These are phyloP conservation scores for Stenolophus ochropezus DNA, from an alignment of 2,888 invertebrate genomes.

Conservation along the genomic window DNA sequence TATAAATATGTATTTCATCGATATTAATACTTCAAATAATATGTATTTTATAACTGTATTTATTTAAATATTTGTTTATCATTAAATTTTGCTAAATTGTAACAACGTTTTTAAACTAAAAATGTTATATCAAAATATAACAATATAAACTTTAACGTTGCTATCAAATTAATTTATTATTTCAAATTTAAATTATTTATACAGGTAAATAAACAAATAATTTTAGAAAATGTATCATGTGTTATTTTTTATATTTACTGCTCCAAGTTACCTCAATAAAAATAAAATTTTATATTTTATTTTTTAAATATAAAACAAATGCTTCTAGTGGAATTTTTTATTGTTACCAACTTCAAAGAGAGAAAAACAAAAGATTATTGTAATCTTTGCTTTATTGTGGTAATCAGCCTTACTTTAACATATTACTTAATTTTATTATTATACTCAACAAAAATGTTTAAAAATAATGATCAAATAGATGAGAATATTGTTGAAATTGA, in stretches of 20 bases:
- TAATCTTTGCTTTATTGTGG: no score
- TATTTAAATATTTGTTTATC: constrained; percentile 46
- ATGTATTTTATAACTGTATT: constrained; percentile 25
- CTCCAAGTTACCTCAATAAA: no score
- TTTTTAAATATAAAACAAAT: no score
- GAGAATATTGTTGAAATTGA: no score
- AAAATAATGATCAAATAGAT: no score
- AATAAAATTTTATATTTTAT: no score
- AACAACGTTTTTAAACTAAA: constrained; percentile 39
- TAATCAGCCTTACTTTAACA: no score
- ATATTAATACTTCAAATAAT: constrained; percentile 14
- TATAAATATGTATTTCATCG: background rate
- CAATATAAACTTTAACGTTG: constrained; percentile 30
- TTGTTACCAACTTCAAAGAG: no score
- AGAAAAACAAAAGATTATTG: no score
- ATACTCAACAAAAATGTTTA: no score
- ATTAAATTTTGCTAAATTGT: constrained; percentile 42
- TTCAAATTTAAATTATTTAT: constrained; percentile 39
- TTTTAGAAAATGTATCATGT: constrained; percentile 1
- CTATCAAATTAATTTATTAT: constrained; percentile 43
- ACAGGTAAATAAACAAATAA: constrained; percentile 2
- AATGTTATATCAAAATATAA: constrained; percentile 12
- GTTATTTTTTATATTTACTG: background rate
- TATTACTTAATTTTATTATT: no score
- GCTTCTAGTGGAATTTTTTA: no score